Evolutionary conservation across 1,140 invertebrate genomes (phyloP).

Genomic region (Drosophila ercepeae): DNA sequence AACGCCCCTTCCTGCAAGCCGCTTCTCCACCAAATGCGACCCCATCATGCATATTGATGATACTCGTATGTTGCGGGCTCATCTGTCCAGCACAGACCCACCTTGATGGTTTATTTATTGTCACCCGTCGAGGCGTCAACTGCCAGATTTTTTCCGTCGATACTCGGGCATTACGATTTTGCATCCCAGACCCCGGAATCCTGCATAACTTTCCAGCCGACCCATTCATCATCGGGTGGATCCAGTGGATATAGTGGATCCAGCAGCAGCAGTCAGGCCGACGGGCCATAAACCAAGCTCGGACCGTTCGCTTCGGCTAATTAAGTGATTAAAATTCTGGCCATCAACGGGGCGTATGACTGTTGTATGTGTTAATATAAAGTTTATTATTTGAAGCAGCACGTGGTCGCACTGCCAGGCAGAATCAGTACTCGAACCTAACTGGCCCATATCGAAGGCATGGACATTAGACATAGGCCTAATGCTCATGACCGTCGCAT

Average conservation of each 20-base stretch:
- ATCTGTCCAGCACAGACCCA: slow-evolving; percentile 9
- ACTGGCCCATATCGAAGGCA: slow-evolving; percentile 42
- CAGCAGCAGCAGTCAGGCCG: slow-evolving; percentile 17
- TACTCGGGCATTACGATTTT: slow-evolving; percentile 56
- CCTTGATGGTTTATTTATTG: slow-evolving; percentile 61
- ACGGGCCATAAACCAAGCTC: slow-evolving; percentile 66
- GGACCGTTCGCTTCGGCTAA: slow-evolving; percentile 52
- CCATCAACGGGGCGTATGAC: slow-evolving; percentile 65
- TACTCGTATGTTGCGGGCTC: slow-evolving; percentile 34
- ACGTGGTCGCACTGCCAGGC: slow-evolving; percentile 54
- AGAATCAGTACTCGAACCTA: background rate
- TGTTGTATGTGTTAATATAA: slow-evolving; percentile 82
- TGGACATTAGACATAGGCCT: slow-evolving; percentile 39
- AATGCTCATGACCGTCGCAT: slow-evolving; percentile 57
- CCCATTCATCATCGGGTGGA: slow-evolving; percentile 60
- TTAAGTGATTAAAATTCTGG: slow-evolving; percentile 81
- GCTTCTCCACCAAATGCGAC: slow-evolving; percentile 12
- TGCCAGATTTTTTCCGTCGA: slow-evolving; percentile 42
- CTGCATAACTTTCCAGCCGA: slow-evolving; percentile 59
- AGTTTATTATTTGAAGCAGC: slow-evolving; percentile 82
- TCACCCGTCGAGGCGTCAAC: slow-evolving; percentile 61
- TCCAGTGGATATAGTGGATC: slow-evolving; percentile 22
- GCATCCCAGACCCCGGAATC: slow-evolving; percentile 42
- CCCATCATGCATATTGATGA: slow-evolving; percentile 79
- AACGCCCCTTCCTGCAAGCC: background rate